Evolutionary conservation across 2,797 vertebrate species (phyloP).

Genomic region (Argyrosomus regius): DNA sequence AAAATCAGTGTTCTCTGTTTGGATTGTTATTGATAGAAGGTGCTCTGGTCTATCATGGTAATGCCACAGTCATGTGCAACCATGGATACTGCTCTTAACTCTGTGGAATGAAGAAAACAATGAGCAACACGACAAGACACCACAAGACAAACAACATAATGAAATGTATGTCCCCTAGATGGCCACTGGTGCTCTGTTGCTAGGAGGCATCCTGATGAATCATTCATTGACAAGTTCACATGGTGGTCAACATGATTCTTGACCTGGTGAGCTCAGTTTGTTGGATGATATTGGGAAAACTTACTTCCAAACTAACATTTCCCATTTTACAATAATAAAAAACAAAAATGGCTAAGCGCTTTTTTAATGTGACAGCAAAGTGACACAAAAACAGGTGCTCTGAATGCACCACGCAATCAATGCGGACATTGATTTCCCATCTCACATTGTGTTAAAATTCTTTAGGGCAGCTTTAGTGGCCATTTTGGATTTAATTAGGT

Average conservation of each 20-base stretch:
- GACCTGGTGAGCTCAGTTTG: not conserved
- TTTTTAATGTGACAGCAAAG: not conserved
- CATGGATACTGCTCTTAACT: conserved; percentile 64
- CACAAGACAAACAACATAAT: conserved; percentile 71
- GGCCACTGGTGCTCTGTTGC: conserved; percentile 49
- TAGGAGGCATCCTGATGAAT: conserved; percentile 61
- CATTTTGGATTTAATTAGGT: not conserved
- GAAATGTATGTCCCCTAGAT: conserved; percentile 54
- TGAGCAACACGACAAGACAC: too few relatives aligned
- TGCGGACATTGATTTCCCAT: not conserved
- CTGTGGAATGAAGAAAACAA: conserved; percentile 78
- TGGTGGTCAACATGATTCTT: conserved; percentile 51
- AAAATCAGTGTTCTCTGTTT: conserved; percentile 6
- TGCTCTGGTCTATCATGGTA: conserved; percentile 31
- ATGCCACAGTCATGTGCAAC: conserved; percentile 49
- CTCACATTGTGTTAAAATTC: not conserved
- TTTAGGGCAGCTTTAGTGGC: not conserved
- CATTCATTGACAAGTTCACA: conserved; percentile 64
- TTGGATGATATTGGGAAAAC: not conserved
- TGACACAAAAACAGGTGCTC: not conserved
- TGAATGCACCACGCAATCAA: not conserved
- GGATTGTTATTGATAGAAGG: conserved; percentile 24
- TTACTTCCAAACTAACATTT: not conserved
- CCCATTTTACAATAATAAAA: not conserved
- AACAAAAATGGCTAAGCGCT: rapidly evolving